phyloP scores from a whole-genome alignment of 2,113 vertebrate genomes.

The Laterallus jamaicensis region DNA sequence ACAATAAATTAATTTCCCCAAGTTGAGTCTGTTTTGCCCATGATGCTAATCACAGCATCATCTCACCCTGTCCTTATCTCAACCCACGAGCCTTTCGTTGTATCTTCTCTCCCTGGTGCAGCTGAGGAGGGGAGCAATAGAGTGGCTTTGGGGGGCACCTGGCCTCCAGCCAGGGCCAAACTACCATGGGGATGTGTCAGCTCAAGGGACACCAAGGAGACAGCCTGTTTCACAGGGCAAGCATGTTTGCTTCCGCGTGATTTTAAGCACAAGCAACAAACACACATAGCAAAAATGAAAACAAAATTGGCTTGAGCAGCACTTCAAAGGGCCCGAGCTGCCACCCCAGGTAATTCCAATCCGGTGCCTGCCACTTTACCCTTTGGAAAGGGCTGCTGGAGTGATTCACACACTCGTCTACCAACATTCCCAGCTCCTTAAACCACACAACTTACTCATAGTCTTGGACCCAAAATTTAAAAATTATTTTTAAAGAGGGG shows the following conservation, averaged over 20 bases:
- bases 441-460: neutral
- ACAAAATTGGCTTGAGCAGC: neutral
- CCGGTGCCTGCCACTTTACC: neutral
- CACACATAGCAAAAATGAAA: neutral
- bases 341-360: neutral
- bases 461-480: neutral
- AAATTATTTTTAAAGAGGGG: neutral
- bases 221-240: neutral
- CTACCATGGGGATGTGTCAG: neutral
- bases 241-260: fast-evolving
- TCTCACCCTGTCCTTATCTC: neutral
- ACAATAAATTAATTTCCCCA: neutral
- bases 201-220: neutral
- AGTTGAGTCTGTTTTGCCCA: fast-evolving
- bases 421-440: neutral
- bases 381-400: neutral
- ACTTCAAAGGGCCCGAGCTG: neutral
- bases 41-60: neutral
- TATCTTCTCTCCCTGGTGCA: neutral
- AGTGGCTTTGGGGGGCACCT: neutral
- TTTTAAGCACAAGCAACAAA: neutral
- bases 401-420: neutral
- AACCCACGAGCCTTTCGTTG: fast-evolving
- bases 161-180: neutral
- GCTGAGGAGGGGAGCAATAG: fast-evolving